Base-by-base conservation (phyloP, 2,888 invertebrate genomes). In the Drosophila prolongata region DNA sequence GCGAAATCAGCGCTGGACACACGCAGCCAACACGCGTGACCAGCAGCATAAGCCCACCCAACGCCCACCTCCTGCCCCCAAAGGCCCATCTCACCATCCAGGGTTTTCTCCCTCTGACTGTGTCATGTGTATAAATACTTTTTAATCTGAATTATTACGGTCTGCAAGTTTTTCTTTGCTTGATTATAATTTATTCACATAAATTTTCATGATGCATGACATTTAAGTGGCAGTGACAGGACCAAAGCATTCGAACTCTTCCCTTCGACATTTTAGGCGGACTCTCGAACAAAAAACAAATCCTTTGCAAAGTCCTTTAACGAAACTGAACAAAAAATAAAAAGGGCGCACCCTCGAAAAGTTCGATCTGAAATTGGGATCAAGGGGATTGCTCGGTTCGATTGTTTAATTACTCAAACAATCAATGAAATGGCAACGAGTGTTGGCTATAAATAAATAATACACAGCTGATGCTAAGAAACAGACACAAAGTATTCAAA, bases 131-230 rank as follows among this genome's bases (percentile, higher is more conserved):
- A 80, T 77, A 75, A 77, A 80, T 83, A 83, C 80, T 77, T 80
- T 80, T 80, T 83, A 83, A 80, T 80, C 80, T 80, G 84, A 80
- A 80, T 80, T 83, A 80, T 80, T 80, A 77, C 84, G 72, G 66
- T 59, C 61, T 70, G 65, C 44, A 77, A 70, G 66, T 27, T 66
- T 70, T 40, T 46, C 66, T 67, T 75, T 73, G 75, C 75, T 57
- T 75, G 76, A 80, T 77, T 83, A 83, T 83, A 80, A 80, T 80
- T 80, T 80, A 80, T 80, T 75, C 80, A 83, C 84, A 80, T 83
- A 80, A 83, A 83, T 80, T 80, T 83, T 61, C 69, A 75, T 83
- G 80, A 80, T 80, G 78, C 80, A 83, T 83, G 78, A 67, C 79
- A 79, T 82, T 79, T 79, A 73, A 77, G 77, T 82, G 80, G 71